Percentiles rank a stretch among this genome's conserved stretches.
phyloP scores from a whole-genome alignment of 2,888 invertebrate genomes.

The Fragum sueziense region DNA sequence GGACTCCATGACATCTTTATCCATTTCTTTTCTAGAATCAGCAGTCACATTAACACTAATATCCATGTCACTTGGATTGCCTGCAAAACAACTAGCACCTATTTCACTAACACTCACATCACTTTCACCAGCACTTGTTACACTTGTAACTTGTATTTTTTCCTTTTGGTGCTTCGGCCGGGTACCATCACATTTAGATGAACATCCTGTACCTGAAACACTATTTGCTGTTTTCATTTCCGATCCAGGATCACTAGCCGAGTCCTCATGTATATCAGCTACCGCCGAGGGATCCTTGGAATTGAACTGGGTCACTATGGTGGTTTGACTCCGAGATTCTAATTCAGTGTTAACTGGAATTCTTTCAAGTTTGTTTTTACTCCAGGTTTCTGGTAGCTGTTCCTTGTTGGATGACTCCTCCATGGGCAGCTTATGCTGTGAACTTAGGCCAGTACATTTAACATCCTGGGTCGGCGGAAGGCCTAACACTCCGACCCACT shows the following conservation, averaged over 20 bases:
- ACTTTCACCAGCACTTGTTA: too few relatives aligned
- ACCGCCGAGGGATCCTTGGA: background rate
- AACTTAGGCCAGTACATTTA: conserved; percentile 5
- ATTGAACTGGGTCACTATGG: background rate
- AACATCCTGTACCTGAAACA: background rate
- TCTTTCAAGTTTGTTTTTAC: background rate
- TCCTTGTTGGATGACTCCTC: background rate
- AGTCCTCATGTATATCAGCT: background rate
- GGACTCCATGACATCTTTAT: background rate
- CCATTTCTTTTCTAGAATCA: background rate
- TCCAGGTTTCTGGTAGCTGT: background rate
- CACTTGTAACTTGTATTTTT: too few relatives aligned
- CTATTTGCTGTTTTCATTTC: background rate
- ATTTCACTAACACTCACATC: too few relatives aligned
- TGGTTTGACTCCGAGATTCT: background rate
- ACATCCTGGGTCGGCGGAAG: conserved; percentile 1
- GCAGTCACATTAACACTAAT: background rate
- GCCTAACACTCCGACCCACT: conserved; percentile 11
- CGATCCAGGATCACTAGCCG: background rate
- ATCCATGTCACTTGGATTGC: too few relatives aligned
- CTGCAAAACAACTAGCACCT: too few relatives aligned
- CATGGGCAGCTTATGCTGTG: background rate
- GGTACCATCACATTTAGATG: background rate
- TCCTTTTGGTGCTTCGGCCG: background rate
- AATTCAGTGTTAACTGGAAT: background rate